Conservation (phyloP, 2,888 invertebrate genomes). For the Cyaniris semiargus region DNA sequence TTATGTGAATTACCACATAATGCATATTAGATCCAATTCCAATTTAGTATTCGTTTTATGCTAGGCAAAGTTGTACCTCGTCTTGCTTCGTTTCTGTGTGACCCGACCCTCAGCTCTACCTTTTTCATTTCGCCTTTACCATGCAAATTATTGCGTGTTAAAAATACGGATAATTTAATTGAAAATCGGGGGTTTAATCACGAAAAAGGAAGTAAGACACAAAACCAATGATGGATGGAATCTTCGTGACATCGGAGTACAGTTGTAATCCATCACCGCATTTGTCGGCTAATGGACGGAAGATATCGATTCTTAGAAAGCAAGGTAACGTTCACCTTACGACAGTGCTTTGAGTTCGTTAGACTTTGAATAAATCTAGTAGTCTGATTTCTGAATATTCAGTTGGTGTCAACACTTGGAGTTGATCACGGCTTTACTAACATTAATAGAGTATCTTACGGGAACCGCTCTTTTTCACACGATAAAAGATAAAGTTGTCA, state of each 20-base stretch:
- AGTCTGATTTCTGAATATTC: background rate
- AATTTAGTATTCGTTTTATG: too few species aligned
- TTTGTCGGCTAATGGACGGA: conserved; percentile 1
- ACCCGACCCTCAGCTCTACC: too few species aligned
- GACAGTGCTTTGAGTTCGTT: background rate
- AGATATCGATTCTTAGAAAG: background rate
- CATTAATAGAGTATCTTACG: too few species aligned
- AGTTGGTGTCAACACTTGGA: background rate
- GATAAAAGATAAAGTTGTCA: too few species aligned
- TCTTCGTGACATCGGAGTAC: background rate
- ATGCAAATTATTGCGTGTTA: background rate
- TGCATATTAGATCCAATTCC: too few species aligned
- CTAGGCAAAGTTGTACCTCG: too few species aligned
- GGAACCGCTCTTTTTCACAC: too few species aligned
- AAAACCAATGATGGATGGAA: conserved; percentile 8
- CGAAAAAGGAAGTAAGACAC: conserved; percentile 5
- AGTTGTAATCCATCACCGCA: conserved; percentile 13
- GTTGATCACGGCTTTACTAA: too few species aligned
- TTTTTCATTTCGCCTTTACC: too few species aligned
- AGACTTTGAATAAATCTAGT: background rate
- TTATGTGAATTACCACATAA: too few species aligned
- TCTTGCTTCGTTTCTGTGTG: background rate
- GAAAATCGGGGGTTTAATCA: background rate
- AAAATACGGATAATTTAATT: background rate
- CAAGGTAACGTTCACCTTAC: background rate